A percentile compares a stretch with the other conserved stretches of the same genome.
These are phyloP conservation scores for Xiphorhynchus erythropygius DNA, from an alignment of 2,797 vertebrate species.

Conservation along the genomic window DNA sequence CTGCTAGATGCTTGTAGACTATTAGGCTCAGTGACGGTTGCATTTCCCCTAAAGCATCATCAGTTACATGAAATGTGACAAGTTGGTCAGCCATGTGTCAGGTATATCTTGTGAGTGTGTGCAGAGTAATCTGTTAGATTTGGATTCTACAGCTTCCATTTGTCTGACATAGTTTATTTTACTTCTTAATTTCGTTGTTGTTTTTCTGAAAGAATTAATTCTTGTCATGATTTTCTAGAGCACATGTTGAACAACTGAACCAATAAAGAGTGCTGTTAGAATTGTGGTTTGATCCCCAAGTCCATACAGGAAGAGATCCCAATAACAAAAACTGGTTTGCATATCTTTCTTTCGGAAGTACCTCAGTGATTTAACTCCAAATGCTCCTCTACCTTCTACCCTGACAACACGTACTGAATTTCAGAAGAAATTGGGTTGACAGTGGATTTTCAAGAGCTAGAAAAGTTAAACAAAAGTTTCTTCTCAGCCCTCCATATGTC, in stretches of 20 bases:
- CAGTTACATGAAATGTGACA: rapidly evolving
- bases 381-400: not conserved
- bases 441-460: not conserved
- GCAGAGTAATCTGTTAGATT: not conserved
- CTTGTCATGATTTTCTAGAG: not conserved
- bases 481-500: not conserved
- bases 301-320: not conserved
- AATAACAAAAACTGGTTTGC: not conserved
- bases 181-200: not conserved
- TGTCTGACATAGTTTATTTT: rapidly evolving
- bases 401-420: not conserved
- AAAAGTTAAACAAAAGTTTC: not conserved
- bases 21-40: not conserved
- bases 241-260: not conserved
- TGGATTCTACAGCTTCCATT: not conserved
- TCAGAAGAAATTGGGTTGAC: not conserved
- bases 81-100: not conserved
- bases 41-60: not conserved
- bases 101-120: not conserved
- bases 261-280: not conserved
- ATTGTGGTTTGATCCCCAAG: not conserved
- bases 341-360: not conserved
- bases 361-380: not conserved
- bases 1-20: not conserved
- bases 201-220: not conserved